Conservation (phyloP, 1,140 invertebrate genomes). For the Pseudomyrmex sp. region DNA sequence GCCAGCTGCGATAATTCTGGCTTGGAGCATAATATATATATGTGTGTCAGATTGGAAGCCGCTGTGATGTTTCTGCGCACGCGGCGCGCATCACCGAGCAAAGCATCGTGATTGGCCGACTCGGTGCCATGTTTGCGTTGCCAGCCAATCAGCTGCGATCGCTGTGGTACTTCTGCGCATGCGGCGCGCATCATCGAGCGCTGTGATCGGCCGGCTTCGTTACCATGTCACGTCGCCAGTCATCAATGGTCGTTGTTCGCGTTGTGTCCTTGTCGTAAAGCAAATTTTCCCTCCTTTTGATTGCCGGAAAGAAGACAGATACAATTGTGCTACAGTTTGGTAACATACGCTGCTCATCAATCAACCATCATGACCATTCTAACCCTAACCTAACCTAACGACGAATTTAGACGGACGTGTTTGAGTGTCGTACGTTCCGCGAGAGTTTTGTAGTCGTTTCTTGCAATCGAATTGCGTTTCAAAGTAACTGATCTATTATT, state of each 20-base stretch:
- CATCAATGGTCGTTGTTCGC: not conserved
- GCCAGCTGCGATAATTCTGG: constrained; percentile 73
- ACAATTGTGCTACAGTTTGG: no score
- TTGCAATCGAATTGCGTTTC: not conserved
- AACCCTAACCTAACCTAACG: no score
- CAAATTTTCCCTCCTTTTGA: no score
- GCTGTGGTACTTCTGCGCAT: constrained; percentile 16
- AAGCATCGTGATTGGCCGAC: constrained; percentile 41
- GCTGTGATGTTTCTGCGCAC: constrained; percentile 28
- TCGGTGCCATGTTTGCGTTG: not conserved
- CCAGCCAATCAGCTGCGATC: constrained; percentile 3
- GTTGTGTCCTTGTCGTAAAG: not conserved
- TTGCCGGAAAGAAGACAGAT: no score
- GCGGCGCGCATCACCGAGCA: not conserved
- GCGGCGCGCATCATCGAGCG: not conserved
- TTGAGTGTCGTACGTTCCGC: not conserved
- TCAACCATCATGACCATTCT: no score
- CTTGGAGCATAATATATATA: constrained; percentile 63
- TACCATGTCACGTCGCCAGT: not conserved
- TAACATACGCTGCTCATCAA: no score
- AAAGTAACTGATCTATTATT: no score
- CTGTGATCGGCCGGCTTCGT: constrained; percentile 28
- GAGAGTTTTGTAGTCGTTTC: not conserved
- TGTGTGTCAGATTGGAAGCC: constrained; percentile 46
- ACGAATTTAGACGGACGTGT: not conserved